These are phyloP conservation scores for Pinctada fucata DNA, from an alignment of 2,888 invertebrate genomes.

Conservation along the genomic window DNA sequence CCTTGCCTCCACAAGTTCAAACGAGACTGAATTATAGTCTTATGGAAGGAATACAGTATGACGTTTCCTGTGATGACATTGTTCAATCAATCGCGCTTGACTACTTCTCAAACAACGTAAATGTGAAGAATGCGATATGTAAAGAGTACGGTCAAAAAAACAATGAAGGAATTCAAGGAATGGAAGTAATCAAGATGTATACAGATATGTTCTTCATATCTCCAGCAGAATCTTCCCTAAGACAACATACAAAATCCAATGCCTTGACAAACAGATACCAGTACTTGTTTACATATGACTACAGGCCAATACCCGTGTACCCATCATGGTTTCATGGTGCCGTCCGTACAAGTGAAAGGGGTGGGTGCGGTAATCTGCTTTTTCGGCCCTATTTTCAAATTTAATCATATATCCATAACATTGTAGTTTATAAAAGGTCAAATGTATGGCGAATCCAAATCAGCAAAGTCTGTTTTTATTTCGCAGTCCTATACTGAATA, in stretches of 20 bases:
- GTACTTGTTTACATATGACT: conserved; percentile 20
- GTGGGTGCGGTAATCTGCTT: too few species aligned
- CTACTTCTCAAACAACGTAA: conserved; percentile 14
- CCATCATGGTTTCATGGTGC: conserved; percentile 24
- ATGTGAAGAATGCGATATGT: conserved; percentile 24
- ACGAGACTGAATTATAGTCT: conserved; percentile 25
- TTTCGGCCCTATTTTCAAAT: too few species aligned
- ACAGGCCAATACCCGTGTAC: neutral
- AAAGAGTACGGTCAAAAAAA: conserved; percentile 22
- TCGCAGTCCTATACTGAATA: too few species aligned
- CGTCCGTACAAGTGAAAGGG: conserved; percentile 28
- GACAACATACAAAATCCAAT: conserved; percentile 16
- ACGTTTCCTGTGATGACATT: conserved; percentile 17
- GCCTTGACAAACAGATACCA: conserved; percentile 20
- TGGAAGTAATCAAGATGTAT: conserved; percentile 24
- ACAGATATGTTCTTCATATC: conserved; percentile 32
- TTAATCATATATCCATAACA: too few species aligned
- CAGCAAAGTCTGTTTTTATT: too few species aligned
- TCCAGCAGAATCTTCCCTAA: conserved; percentile 19
- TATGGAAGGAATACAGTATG: conserved; percentile 20
- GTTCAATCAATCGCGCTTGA: neutral
- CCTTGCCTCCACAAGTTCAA: neutral
- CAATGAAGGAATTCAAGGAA: conserved; percentile 15
- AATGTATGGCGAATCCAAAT: too few species aligned
- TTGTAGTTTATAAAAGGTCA: too few species aligned